phyloP scores from a whole-genome alignment of 2,888 invertebrate genomes.

The Xanthia togata region DNA sequence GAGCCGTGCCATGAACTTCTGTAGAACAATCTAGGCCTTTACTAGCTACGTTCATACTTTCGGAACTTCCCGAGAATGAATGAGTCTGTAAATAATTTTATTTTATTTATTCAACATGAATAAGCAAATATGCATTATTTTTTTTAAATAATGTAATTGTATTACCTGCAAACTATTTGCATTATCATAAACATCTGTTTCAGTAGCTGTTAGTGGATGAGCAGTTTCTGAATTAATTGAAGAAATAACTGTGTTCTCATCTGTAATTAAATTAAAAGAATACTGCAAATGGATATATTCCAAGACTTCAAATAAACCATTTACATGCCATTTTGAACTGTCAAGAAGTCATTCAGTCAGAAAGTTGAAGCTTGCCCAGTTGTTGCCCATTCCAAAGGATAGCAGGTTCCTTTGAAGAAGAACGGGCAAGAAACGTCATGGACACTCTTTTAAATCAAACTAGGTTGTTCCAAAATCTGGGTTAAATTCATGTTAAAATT shows the following conservation, averaged over 20 bases:
- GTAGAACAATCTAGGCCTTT: conserved; percentile 84
- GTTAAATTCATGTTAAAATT: not conserved
- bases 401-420: not conserved
- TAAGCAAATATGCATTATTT: not conserved
- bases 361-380: no score
- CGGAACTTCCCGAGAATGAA: conserved; percentile 90
- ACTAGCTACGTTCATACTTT: conserved; percentile 91
- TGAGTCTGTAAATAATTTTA: conserved; percentile 80
- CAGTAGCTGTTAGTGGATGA: conserved; percentile 94
- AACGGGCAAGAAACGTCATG: not conserved
- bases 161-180: conserved; percentile 88
- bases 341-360: not conserved
- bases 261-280: conserved; percentile 61
- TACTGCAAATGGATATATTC: conserved; percentile 2
- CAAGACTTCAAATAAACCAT: not conserved
- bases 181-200: conserved; percentile 90
- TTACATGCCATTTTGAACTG: not conserved
- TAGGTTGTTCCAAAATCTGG: not conserved
- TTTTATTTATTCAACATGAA: not conserved
- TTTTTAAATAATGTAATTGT: conserved; percentile 13
- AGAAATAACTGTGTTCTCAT: conserved; percentile 72
- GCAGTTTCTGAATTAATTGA: conserved; percentile 80
- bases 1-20: conserved; percentile 93
- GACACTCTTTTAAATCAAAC: not conserved
- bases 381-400: not conserved